Evolutionary conservation across 2,888 invertebrate species (phyloP), one percentile per base, ranked within the genome.

Genomic region (Lacanobia oleracea): DNA sequence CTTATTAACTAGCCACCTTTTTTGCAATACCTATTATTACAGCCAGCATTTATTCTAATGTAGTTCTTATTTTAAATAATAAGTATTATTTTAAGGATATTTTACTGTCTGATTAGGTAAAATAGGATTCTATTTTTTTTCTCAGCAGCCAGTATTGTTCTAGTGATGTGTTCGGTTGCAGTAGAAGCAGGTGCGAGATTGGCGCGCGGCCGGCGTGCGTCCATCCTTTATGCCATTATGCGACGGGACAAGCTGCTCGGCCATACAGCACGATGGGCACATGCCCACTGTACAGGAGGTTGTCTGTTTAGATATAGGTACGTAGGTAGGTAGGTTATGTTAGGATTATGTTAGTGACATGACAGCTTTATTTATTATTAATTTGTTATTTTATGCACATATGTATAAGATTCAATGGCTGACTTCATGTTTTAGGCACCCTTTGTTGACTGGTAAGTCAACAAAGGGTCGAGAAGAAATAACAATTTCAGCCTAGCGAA

Each of bases 231-330:
- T 88, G 82, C 72, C 73, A 86, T 87, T 87, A 87, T 88, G 85
- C 86, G 83, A 84, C 78, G 88, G 91, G 90, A 91, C 94, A 94
- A 94, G 94, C 94, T 94, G 94, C 90, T 82, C 84, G 84, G 84
- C 86, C 83, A 82, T 90, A 81, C 88, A 91, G 89, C 91, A 89
- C 88, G 87, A 88, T 86, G 86, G 88, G 81, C 82, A 89, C 91
- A 91, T 91, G 86, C 70, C 50, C 50, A 43, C 9, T 72, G 57
- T 89, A 94, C 90, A 92, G 92, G 87, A 3, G 51, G 73, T 2
- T n/a, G 40, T 33, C 10, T 18, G 33, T 54, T 10, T 10, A 33
- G 37, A 27, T 27, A 27, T 27, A 27, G 27, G 27, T 27, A 27
- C 27, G 3, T 27, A 27, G 2, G 27, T 27, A 27, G 2, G 27